A percentile compares a stretch with the other conserved stretches of the same genome.
Evolutionary conservation across 2,113 vertebrate genomes (phyloP).

Genomic region (Dasyurus viverrinus): DNA sequence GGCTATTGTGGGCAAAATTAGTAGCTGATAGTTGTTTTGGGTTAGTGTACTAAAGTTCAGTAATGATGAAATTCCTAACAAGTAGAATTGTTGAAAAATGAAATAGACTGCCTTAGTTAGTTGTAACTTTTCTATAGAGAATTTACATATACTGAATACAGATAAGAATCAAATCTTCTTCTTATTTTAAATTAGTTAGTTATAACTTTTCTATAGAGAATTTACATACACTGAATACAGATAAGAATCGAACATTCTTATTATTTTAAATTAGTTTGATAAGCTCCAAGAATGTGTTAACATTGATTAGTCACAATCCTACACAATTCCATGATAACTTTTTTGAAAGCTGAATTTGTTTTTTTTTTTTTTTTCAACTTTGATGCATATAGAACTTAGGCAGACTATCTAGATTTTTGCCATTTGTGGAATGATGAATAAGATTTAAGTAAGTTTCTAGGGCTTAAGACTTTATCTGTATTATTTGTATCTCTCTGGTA

Average conservation of each 20-base stretch:
- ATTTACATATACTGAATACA: background rate
- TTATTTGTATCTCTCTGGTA: no score
- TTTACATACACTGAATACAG: background rate
- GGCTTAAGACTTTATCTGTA: no score
- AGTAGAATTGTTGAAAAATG: no score
- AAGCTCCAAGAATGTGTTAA: background rate
- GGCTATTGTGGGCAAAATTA: background rate
- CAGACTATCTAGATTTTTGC: no score
- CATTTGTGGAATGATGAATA: no score
- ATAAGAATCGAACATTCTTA: background rate
- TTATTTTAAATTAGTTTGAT: constrained; percentile 9
- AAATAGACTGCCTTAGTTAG: background rate
- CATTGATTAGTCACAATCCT: background rate
- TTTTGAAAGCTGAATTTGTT: no score
- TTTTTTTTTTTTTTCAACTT: background rate
- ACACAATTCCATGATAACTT: no score
- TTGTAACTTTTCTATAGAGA: background rate
- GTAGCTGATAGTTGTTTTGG: background rate
- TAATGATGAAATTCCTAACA: background rate
- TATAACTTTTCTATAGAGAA: background rate
- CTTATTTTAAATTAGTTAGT: background rate
- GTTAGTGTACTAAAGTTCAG: background rate
- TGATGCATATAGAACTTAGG: no score
- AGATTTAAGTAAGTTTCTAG: no score
- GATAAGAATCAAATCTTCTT: background rate